Percentiles rank a stretch among this genome's conserved stretches.
Conservation (phyloP, 2,113 vertebrate genomes). For the Dipodomys stephensi region DNA sequence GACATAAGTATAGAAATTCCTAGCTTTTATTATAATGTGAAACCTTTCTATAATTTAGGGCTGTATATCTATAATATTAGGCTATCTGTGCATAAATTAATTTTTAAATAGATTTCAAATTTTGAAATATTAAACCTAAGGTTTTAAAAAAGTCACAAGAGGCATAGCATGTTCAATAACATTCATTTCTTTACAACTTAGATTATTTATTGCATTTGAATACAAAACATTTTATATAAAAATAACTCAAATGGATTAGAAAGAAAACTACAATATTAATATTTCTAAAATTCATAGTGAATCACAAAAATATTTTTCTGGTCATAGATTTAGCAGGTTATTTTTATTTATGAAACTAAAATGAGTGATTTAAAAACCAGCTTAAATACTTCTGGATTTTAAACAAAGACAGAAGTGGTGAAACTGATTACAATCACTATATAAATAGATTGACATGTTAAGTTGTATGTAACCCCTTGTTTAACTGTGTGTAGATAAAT, state of each 20-base stretch:
- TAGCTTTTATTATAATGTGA: neutral
- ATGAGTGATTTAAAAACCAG: neutral
- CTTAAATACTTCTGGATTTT: neutral
- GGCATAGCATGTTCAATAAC: neutral
- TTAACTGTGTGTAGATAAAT: no score
- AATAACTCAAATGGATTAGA: neutral
- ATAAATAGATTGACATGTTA: no score
- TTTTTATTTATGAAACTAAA: neutral
- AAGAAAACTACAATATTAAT: neutral
- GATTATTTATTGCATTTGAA: neutral
- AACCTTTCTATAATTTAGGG: neutral
- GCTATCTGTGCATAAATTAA: neutral
- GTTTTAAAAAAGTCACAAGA: neutral
- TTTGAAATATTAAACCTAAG: neutral
- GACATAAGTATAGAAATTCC: neutral
- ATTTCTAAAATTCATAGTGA: constrained; percentile 17
- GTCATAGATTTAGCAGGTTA: neutral
- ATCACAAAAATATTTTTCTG: neutral
- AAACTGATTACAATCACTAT: no score
- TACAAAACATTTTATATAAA: neutral
- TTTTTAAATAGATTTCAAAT: neutral
- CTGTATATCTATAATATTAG: neutral
- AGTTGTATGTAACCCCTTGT: no score
- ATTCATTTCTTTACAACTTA: neutral
- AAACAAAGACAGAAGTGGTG: neutral